phyloP scores from a whole-genome alignment of 2,888 invertebrate genomes.

The Geophilus truncorum region DNA sequence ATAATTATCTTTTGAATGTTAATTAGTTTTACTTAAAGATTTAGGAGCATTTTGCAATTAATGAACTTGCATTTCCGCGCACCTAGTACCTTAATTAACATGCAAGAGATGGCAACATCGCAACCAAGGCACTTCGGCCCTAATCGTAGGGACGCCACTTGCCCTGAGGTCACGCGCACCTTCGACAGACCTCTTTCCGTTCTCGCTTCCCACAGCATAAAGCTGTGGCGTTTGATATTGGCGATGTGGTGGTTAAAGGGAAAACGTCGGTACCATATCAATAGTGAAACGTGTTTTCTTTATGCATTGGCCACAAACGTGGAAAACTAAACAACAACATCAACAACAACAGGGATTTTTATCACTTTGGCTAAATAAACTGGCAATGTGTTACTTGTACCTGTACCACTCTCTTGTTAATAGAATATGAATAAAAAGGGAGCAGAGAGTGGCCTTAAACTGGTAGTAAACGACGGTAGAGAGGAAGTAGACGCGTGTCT shows the following conservation, averaged over 20 bases:
- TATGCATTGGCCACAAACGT: not conserved
- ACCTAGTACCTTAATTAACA: constrained; percentile 7
- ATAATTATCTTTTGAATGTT: constrained; percentile 18
- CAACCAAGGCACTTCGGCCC: too few relatives aligned
- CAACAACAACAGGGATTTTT: too few relatives aligned
- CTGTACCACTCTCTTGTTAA: not conserved
- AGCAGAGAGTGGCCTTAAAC: not conserved
- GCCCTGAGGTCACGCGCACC: not conserved
- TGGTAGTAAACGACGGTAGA: constrained; percentile 2
- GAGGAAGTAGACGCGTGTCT: constrained; percentile 1
- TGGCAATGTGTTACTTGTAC: not conserved
- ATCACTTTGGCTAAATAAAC: not conserved
- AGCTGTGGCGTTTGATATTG: not conserved
- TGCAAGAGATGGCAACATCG: not conserved
- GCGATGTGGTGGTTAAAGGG: not conserved
- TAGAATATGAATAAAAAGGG: not conserved
- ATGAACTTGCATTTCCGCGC: not conserved
- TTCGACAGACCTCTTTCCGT: too few relatives aligned
- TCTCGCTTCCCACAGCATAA: not conserved
- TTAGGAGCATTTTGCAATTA: constrained; percentile 1
- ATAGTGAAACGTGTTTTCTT: not conserved
- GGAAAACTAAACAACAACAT: not conserved
- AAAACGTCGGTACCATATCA: not conserved
- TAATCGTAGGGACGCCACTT: not conserved
- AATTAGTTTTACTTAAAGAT: constrained; percentile 14